A percentile compares a stretch with the other conserved stretches of the same genome.
phyloP scores from a whole-genome alignment of 92 coral and sea anemone species.

The Actinernus sp. region DNA sequence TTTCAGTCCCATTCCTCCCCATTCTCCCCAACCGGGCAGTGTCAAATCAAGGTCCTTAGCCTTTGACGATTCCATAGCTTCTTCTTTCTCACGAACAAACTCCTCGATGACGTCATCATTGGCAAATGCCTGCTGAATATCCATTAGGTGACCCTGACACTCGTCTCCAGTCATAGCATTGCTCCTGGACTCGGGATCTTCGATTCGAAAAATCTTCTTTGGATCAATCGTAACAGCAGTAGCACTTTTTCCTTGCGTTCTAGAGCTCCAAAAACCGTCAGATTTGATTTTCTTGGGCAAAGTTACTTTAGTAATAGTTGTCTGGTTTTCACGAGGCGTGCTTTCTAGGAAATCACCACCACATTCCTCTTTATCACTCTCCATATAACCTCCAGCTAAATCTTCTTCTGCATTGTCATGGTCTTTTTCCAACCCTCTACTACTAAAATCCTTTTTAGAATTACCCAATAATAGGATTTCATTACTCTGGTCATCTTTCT shows the following conservation, averaged over 20 bases:
- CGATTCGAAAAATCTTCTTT: conserved; percentile 80
- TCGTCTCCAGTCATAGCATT: conserved; percentile 23
- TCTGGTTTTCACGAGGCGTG: neutral
- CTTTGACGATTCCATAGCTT: conserved; percentile 70
- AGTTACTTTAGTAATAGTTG: too few relatives aligned
- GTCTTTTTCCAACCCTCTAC: neutral
- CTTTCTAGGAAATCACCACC: neutral
- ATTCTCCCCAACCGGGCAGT: conserved; percentile 99
- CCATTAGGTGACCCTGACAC: conserved; percentile 6
- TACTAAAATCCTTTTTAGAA: neutral
- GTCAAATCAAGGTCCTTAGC: conserved; percentile 86
- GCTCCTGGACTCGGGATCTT: conserved; percentile 43
- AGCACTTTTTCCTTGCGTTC: too few relatives aligned
- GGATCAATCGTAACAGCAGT: conserved; percentile 73
- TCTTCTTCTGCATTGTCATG: neutral
- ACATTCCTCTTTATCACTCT: conserved; percentile 5
- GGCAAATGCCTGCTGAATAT: conserved; percentile 95
- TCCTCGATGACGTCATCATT: conserved; percentile 98
- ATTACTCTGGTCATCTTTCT: conserved; percentile 2
- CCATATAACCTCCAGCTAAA: conserved; percentile 4
- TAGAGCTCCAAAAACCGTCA: too few relatives aligned
- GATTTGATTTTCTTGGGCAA: too few relatives aligned
- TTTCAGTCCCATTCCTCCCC: conserved; percentile 94
- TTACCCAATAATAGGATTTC: neutral
- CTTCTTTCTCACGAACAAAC: conserved; percentile 86